Evolutionary conservation across 1,140 invertebrate genomes (phyloP).

Genomic region (Dreissena rostriformis): DNA sequence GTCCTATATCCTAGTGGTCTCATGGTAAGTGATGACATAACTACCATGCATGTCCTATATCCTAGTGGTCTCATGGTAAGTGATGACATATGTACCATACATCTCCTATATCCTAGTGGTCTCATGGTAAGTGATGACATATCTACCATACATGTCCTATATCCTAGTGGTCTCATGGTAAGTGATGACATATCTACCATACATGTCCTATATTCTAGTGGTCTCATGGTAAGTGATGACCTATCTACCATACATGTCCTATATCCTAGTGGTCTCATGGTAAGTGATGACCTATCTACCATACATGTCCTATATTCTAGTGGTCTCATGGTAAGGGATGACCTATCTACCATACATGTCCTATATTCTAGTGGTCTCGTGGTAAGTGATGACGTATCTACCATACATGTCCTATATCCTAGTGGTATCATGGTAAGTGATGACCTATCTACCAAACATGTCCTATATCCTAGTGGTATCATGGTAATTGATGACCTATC

Average conservation of each 20-base stretch:
- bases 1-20: conserved; percentile 91
- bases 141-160: conserved; percentile 90
- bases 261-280: conserved; percentile 93
- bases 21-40: conserved; percentile 91
- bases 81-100: conserved; percentile 87
- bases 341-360: conserved; percentile 89
- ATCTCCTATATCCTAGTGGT: conserved; percentile 92
- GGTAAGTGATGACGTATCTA: conserved; percentile 89
- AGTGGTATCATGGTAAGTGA: conserved; percentile 93
- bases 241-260: conserved; percentile 89
- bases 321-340: conserved; percentile 92
- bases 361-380: conserved; percentile 92
- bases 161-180: conserved; percentile 94
- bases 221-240: conserved; percentile 92
- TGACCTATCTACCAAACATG: conserved; percentile 88
- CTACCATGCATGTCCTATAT: conserved; percentile 90
- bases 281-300: conserved; percentile 88
- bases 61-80: conserved; percentile 92
- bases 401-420: conserved; percentile 91
- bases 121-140: conserved; percentile 90
- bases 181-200: conserved; percentile 87
- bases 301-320: conserved; percentile 91
- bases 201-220: conserved; percentile 91
- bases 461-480: conserved; percentile 92
- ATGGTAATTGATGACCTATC: conserved; percentile 90